Conservation (phyloP, 1,140 invertebrate species). For the Diploscapter pachys region DNA sequence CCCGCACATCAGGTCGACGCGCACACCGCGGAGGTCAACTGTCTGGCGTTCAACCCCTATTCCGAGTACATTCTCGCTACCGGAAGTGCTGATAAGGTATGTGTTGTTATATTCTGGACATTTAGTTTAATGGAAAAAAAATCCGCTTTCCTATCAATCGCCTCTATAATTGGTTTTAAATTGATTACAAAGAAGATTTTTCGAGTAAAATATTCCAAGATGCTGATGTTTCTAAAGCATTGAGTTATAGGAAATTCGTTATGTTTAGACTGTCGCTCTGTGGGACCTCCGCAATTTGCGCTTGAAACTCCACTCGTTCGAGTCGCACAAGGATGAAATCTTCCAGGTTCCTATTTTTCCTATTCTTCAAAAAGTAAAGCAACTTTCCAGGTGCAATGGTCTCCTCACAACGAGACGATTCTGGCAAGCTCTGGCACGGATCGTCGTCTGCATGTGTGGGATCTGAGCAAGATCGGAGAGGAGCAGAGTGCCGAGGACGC, state of each 20-base stretch:
- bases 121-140: neutral
- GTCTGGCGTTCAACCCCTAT: constrained; percentile 97
- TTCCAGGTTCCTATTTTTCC: constrained; percentile 66
- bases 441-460: constrained; percentile 94
- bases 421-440: constrained; percentile 97
- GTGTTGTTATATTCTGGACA: neutral
- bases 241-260: neutral
- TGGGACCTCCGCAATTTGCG: constrained; percentile 97
- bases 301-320: constrained; percentile 95
- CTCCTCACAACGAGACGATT: constrained; percentile 99
- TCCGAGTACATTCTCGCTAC: constrained; percentile 99
- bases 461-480: constrained; percentile 97
- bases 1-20: constrained; percentile 89
- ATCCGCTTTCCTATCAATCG: neutral
- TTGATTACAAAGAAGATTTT: neutral
- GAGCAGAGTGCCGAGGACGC: constrained; percentile 94
- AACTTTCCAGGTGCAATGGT: constrained; percentile 80
- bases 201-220: neutral
- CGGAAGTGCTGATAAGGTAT: constrained; percentile 86
- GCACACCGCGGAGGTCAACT: constrained; percentile 95
- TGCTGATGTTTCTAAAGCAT: neutral
- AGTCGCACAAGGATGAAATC: constrained; percentile 99
- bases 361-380: neutral
- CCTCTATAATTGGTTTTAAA: neutral
- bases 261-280: constrained; percentile 71